phyloP scores from a whole-genome alignment of 2,797 vertebrate species.

The Tokudaia muenninki region DNA sequence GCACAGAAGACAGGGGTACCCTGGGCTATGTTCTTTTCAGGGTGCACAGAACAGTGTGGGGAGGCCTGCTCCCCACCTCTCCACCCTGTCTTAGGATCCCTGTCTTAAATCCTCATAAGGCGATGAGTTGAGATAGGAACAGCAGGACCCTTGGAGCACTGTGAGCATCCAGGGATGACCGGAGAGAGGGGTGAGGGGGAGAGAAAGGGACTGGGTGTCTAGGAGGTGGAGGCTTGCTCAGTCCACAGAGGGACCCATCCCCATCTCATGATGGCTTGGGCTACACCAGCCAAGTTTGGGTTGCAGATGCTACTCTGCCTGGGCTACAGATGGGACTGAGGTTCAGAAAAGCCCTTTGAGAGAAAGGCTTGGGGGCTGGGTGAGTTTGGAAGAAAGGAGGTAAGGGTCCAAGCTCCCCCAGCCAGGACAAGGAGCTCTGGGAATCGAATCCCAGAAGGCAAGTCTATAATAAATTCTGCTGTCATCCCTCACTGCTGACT shows the following conservation, averaged over 20 bases:
- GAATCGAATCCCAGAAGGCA: not conserved
- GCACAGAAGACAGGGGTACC: not conserved
- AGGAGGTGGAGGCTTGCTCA: not conserved
- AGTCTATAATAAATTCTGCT: rapidly evolving
- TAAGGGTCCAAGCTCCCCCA: rapidly evolving
- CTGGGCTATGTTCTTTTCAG: not conserved
- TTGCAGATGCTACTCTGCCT: rapidly evolving
- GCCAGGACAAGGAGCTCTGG: rapidly evolving
- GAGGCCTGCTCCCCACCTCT: not conserved
- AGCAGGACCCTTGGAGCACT: no score
- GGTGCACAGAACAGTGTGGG: not conserved
- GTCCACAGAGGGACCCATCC: no score
- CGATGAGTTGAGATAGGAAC: not conserved
- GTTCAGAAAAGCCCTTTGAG: not conserved
- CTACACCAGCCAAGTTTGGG: no score
- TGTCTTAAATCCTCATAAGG: not conserved
- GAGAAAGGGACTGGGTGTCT: not conserved
- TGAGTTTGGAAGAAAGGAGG: no score
- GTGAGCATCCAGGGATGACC: not conserved
- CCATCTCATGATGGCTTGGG: not conserved
- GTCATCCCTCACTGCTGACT: no score
- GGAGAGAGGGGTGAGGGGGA: not conserved
- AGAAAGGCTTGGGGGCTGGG: not conserved
- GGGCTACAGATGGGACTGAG: not conserved
- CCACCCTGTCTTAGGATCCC: not conserved